These are phyloP conservation scores for Labeo calbasu DNA, from an alignment of 2,797 vertebrate species.

Conservation along the genomic window DNA sequence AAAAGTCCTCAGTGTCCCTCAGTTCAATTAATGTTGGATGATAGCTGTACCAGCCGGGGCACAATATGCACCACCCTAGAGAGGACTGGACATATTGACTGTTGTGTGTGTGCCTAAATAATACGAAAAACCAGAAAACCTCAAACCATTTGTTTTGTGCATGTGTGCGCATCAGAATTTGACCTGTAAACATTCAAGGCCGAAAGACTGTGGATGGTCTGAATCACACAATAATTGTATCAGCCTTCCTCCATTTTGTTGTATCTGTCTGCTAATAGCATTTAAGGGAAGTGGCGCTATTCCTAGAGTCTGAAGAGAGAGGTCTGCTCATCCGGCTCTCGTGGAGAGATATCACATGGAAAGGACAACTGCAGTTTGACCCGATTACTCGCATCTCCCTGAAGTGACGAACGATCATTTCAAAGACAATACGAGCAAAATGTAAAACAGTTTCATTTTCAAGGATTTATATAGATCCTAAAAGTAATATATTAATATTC, in stretches of 20 bases:
- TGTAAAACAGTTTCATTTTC: neutral
- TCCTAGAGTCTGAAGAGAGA: slow-evolving; percentile 21
- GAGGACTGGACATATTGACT: neutral
- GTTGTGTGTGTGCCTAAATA: slow-evolving; percentile 17
- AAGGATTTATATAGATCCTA: neutral
- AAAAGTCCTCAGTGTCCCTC: slow-evolving; percentile 23
- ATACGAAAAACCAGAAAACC: neutral
- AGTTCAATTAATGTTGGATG: slow-evolving; percentile 36
- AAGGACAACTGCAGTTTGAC: slow-evolving; percentile 46
- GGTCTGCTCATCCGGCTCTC: slow-evolving; percentile 25
- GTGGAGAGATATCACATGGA: slow-evolving; percentile 36
- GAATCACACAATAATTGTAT: slow-evolving; percentile 49
- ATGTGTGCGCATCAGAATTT: slow-evolving; percentile 13
- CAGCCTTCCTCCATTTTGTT: slow-evolving; percentile 26
- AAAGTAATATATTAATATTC: neutral
- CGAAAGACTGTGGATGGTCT: slow-evolving; percentile 13
- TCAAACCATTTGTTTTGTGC: slow-evolving; percentile 8
- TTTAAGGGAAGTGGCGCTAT: slow-evolving; percentile 40
- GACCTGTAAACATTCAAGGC: slow-evolving; percentile 33
- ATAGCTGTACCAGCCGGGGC: neutral
- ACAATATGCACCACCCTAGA: slow-evolving; percentile 2
- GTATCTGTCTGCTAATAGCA: slow-evolving; percentile 42
- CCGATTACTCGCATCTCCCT: slow-evolving; percentile 25
- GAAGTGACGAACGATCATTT: neutral
- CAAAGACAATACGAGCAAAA: slow-evolving; percentile 12